Conservation (phyloP, 2,888 invertebrate genomes). For the Pyrochroa serraticornis region DNA sequence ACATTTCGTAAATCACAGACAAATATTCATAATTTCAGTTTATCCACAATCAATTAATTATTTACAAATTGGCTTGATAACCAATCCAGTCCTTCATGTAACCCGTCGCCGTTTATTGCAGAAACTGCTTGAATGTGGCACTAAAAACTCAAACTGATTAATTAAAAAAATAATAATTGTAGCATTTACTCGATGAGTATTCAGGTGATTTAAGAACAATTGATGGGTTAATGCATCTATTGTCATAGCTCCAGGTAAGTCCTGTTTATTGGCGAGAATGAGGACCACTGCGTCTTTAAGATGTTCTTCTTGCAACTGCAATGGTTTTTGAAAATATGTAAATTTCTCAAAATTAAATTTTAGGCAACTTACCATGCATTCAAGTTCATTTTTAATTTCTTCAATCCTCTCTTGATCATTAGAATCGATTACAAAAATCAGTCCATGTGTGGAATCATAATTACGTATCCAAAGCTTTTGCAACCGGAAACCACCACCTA, state of each 20-base stretch:
- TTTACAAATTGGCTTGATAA: conserved; percentile 35
- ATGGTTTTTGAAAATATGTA: too few species aligned
- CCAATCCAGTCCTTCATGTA: conserved; percentile 41
- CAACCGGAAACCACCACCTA: conserved; percentile 98
- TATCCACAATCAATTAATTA: conserved; percentile 18
- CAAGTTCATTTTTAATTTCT: conserved; percentile 91
- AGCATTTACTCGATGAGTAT: conserved; percentile 64
- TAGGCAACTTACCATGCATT: conserved; percentile 74
- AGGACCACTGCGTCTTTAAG: conserved; percentile 86
- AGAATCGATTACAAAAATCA: conserved; percentile 97
- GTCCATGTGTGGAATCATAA: conserved; percentile 95
- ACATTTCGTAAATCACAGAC: too few species aligned
- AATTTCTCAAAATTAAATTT: too few species aligned
- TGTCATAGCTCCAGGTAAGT: conserved; percentile 90
- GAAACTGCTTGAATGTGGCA: conserved; percentile 41
- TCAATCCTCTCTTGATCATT: conserved; percentile 94
- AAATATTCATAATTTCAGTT: too few species aligned
- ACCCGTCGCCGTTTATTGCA: conserved; percentile 36
- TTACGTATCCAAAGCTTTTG: conserved; percentile 98
- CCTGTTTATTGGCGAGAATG: conserved; percentile 96
- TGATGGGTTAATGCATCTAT: conserved; percentile 90
- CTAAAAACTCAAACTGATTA: conserved; percentile 12
- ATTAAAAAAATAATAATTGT: background rate
- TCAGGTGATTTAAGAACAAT: conserved; percentile 80
- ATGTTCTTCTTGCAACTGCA: conserved; percentile 81